A percentile compares a stretch with the other conserved stretches of the same genome.
These are phyloP conservation scores for Neosilurus mollespiculum DNA, from an alignment of 2,797 vertebrate species.

Conservation along the genomic window DNA sequence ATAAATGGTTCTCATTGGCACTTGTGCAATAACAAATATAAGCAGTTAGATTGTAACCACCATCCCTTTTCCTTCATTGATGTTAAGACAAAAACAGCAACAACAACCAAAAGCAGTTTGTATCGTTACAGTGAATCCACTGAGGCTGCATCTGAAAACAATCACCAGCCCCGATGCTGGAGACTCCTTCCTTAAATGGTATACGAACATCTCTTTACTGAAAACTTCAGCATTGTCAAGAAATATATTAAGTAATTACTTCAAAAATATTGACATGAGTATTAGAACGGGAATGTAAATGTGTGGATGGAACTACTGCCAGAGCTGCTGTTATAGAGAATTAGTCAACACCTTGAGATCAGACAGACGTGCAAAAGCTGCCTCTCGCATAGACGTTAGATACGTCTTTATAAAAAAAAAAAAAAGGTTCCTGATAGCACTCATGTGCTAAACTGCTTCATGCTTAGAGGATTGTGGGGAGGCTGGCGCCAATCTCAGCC, in stretches of 20 bases:
- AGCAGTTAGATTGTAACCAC: background rate
- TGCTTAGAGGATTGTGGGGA: no score
- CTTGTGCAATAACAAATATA: background rate
- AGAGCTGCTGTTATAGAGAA: no score
- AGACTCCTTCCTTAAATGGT: background rate
- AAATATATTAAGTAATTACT: no score
- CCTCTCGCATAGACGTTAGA: no score
- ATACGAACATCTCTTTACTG: background rate
- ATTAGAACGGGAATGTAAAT: no score
- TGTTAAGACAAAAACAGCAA: background rate
- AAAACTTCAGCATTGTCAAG: background rate
- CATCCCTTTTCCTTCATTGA: background rate
- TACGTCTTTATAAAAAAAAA: no score
- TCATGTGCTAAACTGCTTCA: no score
- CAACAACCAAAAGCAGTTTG: background rate
- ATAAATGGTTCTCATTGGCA: background rate
- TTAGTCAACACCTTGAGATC: no score
- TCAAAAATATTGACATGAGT: background rate
- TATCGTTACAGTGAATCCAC: background rate
- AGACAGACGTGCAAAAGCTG: no score
- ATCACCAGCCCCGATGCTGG: background rate
- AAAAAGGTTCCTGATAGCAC: no score
- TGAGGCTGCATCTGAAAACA: background rate
- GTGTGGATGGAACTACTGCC: no score
- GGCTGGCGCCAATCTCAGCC: no score